Evolutionary conservation across 2,888 invertebrate species (phyloP), one percentile per base, ranked within the genome.

Genomic region (Galeruca laticollis): DNA sequence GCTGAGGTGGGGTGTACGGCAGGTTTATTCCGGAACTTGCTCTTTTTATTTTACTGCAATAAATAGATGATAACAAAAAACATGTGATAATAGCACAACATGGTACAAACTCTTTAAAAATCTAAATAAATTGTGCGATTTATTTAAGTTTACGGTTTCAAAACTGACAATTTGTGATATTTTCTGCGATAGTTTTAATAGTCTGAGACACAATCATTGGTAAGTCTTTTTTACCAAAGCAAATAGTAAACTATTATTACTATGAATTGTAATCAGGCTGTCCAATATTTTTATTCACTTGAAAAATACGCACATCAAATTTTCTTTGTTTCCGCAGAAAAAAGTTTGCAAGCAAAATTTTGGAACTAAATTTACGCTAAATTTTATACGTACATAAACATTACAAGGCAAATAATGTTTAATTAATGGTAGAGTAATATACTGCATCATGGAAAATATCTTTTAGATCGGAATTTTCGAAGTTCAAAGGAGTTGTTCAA

Each of bases 31-130:
- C 26, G 31, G 67, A 26, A 33, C 31, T 37, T 60, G 18, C 21
- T 51, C 13, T 47, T 33, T 31, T 51, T n/a, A 13, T 51, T 52
- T 59, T 33, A 13, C 72, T 70, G 69, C 64, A 70, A 70, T 70
- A 66, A 69, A 10, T 69, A 52, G 18, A 35, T 52, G 26, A 59
- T 35, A 57, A 47, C 43, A 66, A 54, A 68, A 54, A 56, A 61
- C 52, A 60, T 72, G 74, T 76, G 74, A 71, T 68, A n/a, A 72
- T 60, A 60, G 57, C 68, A 63, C 43, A 57, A 60, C 21, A 62
- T 66, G 64, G 68, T 68, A 68, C 69, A 67, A 72, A 72, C 56
- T 60, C 31, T 61, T 54, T 26, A 43, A 31, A 49, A 49, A 59
- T 47, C 56, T 56, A 35, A 31, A 62, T 11, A 33, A 40, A 43